Conservation (phyloP, 2,113 vertebrate genomes). For the Amphilophus citrinellus region DNA sequence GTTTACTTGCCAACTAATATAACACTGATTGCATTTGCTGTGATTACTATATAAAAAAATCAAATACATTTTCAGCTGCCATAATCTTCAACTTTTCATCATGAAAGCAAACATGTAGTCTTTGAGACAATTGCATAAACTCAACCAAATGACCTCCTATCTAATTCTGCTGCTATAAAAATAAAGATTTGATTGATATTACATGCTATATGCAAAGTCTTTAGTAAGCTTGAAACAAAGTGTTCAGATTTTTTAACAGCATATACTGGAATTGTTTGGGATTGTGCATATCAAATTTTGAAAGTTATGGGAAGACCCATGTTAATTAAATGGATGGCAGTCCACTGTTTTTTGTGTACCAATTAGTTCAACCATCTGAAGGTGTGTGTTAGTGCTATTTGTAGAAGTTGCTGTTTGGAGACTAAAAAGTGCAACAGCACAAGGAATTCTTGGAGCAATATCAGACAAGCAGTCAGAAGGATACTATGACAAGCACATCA, state of each 20-base stretch:
- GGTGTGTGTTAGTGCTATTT: neutral
- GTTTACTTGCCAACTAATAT: slow-evolving; percentile 62
- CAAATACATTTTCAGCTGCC: neutral
- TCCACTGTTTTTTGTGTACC: neutral
- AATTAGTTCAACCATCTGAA: neutral
- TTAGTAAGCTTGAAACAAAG: neutral
- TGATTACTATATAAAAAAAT: neutral
- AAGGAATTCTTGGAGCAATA: neutral
- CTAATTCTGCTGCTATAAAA: slow-evolving; percentile 80
- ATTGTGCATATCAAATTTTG: neutral
- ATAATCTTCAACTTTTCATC: neutral
- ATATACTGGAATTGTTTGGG: neutral
- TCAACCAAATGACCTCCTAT: slow-evolving; percentile 71
- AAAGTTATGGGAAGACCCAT: neutral
- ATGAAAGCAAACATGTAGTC: neutral
- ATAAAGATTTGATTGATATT: slow-evolving; percentile 75
- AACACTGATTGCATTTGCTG: slow-evolving; percentile 65
- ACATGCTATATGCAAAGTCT: slow-evolving; percentile 65
- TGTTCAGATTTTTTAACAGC: neutral
- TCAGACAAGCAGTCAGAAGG: neutral
- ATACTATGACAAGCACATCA: too few species aligned
- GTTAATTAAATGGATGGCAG: neutral
- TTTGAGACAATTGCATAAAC: slow-evolving; percentile 59
- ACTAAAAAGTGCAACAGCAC: neutral
- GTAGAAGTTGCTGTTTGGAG: neutral